Conservation (phyloP, 2,797 vertebrate species). For the Scleropages formosus region DNA sequence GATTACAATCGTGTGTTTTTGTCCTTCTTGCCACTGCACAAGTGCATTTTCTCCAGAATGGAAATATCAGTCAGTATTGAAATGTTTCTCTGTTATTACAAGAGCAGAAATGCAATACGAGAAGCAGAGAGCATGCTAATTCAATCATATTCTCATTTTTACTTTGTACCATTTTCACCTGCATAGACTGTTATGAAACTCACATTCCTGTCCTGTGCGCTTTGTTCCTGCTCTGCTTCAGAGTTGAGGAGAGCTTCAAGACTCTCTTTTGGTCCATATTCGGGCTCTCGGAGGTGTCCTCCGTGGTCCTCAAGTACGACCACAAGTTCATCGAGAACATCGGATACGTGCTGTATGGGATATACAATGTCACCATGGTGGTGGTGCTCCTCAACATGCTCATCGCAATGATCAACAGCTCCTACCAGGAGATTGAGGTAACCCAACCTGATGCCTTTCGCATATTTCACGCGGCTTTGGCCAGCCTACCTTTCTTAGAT, state of each 20-base stretch:
- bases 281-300: conserved; percentile 94
- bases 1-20: neutral
- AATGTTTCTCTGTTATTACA: no score
- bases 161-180: neutral
- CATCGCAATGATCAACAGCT: conserved; percentile 99
- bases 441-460: neutral
- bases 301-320: conserved; percentile 92
- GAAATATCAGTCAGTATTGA: neutral
- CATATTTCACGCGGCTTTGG: no score
- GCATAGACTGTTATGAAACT: neutral
- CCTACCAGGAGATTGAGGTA: conserved; percentile 98
- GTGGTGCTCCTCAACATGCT: conserved; percentile 97
- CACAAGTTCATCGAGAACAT: conserved; percentile 83
- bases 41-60: conserved; percentile 1
- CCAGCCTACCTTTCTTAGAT: no score
- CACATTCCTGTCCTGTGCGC: no score
- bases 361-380: conserved; percentile 98
- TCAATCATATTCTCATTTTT: no score
- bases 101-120: no score
- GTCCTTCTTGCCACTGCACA: neutral
- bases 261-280: conserved; percentile 85
- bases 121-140: no score
- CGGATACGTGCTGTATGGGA: conserved; percentile 93
- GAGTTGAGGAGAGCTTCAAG: conserved; percentile 98
- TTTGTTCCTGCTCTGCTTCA: conserved; percentile 46